Base-by-base conservation (phyloP, 2,888 invertebrate species). In the Lithophane semibrunnea region DNA sequence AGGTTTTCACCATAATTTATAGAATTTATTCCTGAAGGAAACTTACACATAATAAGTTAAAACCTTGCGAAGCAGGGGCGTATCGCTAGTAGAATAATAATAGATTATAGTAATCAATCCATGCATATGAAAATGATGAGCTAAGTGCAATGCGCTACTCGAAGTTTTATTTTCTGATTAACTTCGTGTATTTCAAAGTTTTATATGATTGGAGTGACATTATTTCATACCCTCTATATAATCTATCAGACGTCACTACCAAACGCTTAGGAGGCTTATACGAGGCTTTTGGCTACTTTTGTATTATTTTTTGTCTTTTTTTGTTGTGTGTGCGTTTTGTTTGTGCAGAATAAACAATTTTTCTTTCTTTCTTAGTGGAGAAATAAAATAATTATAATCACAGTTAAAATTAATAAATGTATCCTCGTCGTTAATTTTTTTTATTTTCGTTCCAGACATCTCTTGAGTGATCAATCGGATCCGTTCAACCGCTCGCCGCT, bases 401-500 rank as follows among this genome's bases (percentile, higher is more conserved):
- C 29, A 37, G 61, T 61, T 37, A 18, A 29, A 60, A 60, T 60
- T 3, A 29, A 60, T 29, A 61, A 61, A 37, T 10, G 9, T 61
- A 63, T 63, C 3, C 8, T n/a, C 4, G 13, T 58, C 24, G 18
- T 13, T 56, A 49, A 44, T 12, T 16, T 4, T 42, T 21, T 63
- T 72, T 37, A 5, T 3, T 56, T 82, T 94, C 78, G 21, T 90
- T 97, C 79, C 94, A 98, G 98, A 86, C 99, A 99, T 94, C 97
- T 98, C 83, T 95, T 98, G 79, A 99, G 99, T 92, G 99, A 99
- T 94, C 99, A 99, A 93, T 98, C 98, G 0, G 99, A 99, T 95
- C 99, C 99, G 0, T 99, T 99, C 94, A 99, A 99, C 96, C 97
- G 99, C 58, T 98, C 98, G 16, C 99, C 99, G 0, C 97, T 99